A percentile compares a stretch with the other conserved stretches of the same genome.
phyloP scores from a whole-genome alignment of 1,140 invertebrate species.

The Chironomus striatipennis region DNA sequence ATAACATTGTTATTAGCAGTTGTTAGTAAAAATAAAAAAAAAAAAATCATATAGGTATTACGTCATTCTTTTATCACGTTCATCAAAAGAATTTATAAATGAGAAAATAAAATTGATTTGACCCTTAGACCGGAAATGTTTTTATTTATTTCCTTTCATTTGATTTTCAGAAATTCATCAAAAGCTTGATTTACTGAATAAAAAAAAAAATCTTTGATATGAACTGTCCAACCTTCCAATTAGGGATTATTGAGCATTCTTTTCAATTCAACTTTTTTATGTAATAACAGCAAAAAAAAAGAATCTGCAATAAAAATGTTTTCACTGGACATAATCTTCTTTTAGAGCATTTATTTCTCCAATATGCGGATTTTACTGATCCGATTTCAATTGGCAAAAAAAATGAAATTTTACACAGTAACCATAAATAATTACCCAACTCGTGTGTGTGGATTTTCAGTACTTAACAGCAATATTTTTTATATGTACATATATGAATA shows the following conservation, averaged over 20 bases:
- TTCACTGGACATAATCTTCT: neutral
- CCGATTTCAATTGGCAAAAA: too few species aligned
- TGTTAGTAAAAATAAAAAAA: too few species aligned
- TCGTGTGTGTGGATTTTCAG: conserved; percentile 10
- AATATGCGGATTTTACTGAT: neutral
- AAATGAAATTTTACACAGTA: neutral
- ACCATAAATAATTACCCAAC: conserved; percentile 24
- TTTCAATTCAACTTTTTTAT: too few species aligned
- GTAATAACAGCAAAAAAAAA: neutral
- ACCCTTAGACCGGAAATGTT: neutral
- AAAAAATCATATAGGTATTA: too few species aligned
- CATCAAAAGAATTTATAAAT: too few species aligned
- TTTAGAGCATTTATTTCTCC: neutral
- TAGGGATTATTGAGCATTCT: neutral
- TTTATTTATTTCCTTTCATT: neutral
- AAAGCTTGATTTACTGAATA: neutral
- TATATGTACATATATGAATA: neutral
- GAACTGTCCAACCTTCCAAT: neutral
- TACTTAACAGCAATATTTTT: neutral
- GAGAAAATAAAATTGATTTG: too few species aligned
- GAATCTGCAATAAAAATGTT: conserved; percentile 1
- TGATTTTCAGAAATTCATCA: neutral
- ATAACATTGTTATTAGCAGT: too few species aligned
- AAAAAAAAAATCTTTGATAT: neutral
- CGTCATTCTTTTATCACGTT: too few species aligned